Conservation (phyloP, 2,113 vertebrate genomes). For the Alaudala cheleensis region DNA sequence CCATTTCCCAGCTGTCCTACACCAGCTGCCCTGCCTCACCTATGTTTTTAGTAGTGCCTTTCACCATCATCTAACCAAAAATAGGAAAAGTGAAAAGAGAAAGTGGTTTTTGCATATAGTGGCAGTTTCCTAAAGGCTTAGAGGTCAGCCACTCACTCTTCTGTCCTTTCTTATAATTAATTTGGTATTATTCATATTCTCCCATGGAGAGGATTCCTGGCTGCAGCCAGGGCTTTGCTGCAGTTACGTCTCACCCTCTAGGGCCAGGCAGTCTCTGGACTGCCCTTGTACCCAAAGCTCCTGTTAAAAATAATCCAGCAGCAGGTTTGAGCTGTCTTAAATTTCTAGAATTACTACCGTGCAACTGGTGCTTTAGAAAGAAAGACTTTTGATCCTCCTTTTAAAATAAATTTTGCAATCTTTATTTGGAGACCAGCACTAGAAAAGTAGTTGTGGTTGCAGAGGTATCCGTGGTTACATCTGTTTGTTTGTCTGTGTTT, state of each 20-base stretch:
- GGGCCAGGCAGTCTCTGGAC: background rate
- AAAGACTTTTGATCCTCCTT: background rate
- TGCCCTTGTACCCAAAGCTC: background rate
- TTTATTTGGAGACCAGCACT: background rate
- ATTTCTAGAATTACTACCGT: background rate
- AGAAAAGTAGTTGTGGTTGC: background rate
- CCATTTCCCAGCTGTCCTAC: background rate
- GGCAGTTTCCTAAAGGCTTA: background rate
- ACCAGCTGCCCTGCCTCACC: slow-evolving; percentile 19
- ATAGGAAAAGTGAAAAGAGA: background rate
- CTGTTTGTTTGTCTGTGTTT: background rate
- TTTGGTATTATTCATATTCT: background rate
- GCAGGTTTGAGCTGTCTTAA: background rate
- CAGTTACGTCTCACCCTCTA: background rate
- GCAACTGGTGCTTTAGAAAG: slow-evolving; percentile 4
- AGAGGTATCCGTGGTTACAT: background rate
- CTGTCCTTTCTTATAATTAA: background rate
- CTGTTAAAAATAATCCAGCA: slow-evolving; percentile 54
- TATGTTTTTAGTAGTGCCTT: background rate
- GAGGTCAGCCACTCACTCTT: background rate
- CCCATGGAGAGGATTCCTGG: background rate
- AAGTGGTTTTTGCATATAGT: background rate
- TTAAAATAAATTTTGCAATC: background rate
- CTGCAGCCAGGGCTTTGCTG: background rate
- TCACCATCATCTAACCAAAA: background rate